Percentiles rank a stretch among this genome's conserved stretches.
Conservation (phyloP, 2,113 vertebrate species). For the Sisor rabdophorus region DNA sequence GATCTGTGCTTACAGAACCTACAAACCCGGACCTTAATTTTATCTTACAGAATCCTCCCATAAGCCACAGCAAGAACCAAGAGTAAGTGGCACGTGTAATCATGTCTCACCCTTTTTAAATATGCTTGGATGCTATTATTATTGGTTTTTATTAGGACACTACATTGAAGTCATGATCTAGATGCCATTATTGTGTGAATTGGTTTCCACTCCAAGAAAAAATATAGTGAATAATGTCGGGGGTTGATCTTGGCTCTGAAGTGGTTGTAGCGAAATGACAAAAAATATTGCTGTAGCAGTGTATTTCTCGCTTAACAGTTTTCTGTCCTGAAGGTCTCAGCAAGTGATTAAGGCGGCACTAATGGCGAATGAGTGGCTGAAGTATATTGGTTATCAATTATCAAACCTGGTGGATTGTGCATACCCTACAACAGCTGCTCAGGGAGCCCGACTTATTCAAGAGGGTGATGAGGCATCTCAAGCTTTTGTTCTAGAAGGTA, state of each 20-base stretch:
- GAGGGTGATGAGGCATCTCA: slow-evolving; percentile 65
- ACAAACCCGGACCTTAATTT: slow-evolving; percentile 56
- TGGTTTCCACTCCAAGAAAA: background rate
- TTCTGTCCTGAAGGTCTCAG: slow-evolving; percentile 57
- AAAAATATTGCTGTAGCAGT: background rate
- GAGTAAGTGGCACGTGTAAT: slow-evolving; percentile 59
- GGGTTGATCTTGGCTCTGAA: background rate
- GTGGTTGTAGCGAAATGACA: background rate
- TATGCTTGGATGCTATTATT: background rate
- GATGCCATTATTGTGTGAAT: background rate
- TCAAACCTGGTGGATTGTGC: slow-evolving; percentile 62
- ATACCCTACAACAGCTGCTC: slow-evolving; percentile 55
- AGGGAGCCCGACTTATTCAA: slow-evolving; percentile 64
- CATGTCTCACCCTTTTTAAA: background rate
- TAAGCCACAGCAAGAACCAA: slow-evolving; percentile 65
- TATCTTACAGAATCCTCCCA: slow-evolving; percentile 53
- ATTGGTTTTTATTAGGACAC: no score
- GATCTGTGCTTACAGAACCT: slow-evolving; percentile 65
- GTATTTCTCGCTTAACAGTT: slow-evolving; percentile 4
- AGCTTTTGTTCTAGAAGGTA: slow-evolving; percentile 73
- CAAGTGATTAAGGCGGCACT: slow-evolving; percentile 63
- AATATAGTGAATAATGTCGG: background rate
- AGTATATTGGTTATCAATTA: slow-evolving; percentile 61
- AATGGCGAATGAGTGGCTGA: slow-evolving; percentile 67
- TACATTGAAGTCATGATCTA: background rate